Percentiles rank a stretch among this genome's conserved stretches.
Evolutionary conservation across 2,113 vertebrate species (phyloP).

Genomic region (Chunga burmeisteri): DNA sequence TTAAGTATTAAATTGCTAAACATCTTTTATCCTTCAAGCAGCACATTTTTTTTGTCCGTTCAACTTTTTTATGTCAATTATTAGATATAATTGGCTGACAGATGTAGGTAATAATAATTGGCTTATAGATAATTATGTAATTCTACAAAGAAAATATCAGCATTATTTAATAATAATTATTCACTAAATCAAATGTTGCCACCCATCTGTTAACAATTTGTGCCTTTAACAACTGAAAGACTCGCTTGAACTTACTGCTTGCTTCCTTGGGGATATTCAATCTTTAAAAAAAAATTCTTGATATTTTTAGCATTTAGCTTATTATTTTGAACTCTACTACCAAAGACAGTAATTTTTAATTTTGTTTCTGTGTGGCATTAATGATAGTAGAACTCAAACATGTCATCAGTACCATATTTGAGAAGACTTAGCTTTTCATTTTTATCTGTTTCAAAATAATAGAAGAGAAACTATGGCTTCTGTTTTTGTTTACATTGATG

Average conservation of each 20-base stretch:
- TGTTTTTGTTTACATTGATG: neutral
- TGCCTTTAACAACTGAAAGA: constrained; percentile 3
- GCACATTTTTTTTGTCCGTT: neutral
- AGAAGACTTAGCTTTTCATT: neutral
- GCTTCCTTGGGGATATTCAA: neutral
- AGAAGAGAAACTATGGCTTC: neutral
- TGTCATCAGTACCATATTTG: neutral
- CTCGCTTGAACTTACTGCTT: neutral
- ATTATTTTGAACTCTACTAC: neutral
- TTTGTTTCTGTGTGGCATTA: neutral
- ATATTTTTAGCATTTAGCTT: neutral
- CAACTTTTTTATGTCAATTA: neutral
- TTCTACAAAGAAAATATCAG: neutral
- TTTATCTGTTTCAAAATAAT: neutral
- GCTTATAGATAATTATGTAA: neutral
- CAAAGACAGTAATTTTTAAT: neutral
- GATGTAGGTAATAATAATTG: constrained; percentile 37
- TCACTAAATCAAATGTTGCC: constrained; percentile 8
- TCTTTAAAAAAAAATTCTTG: neutral
- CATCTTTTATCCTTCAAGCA: neutral
- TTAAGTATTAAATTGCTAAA: neutral
- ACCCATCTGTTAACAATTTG: constrained; percentile 26
- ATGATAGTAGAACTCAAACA: neutral
- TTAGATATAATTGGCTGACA: constrained; percentile 22
- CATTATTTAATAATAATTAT: constrained; percentile 40